Base-by-base conservation (phyloP, 2,888 invertebrate genomes). In the Osmoderma eremita region DNA sequence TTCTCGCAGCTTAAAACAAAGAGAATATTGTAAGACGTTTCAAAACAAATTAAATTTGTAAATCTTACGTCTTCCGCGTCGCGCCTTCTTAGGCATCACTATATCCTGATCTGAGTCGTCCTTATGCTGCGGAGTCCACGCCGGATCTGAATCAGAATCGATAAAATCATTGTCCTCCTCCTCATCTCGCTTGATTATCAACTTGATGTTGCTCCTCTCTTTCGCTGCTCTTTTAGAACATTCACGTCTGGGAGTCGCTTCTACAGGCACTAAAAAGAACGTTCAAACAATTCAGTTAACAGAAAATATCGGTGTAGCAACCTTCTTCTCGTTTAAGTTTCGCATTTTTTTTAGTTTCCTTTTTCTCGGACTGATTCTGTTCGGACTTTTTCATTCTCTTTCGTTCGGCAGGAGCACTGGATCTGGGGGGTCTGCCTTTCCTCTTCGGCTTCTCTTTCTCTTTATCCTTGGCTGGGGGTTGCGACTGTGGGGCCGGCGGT, bases 61-160 rank as follows among this genome's bases (percentile, higher is more conserved):
- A 18, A 17, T 41, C 63, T 63, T 53, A 63, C 63, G 51, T 54
- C 63, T 67, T 12, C 65, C 67, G 10, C 70, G 48, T 58, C 63
- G 62, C 10, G 65, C 65, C 48, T 62, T 68, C 30, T 62, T 83
- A 41, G 80, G 77, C 36, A 82, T 78, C 0, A 82, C 77, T 8
- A 82, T 79, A 15, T 83, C 83, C 8, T 81, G 83, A 3, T 73
- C 73, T 2, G 78, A 77, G 18, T 80, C 80, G 41, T 78, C 80
- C 73, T 86, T 87, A 38, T 86, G 86, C 69, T 86, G 85, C 6
- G 90, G 90, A n/a, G 88, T 90, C 90, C 90, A 91, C n/a, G 89
- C 90, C 6, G 90, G 90, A 84, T 91, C 90, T 6, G 88, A 87
- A 80, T 90, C 90, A 0, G 90, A 90, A 79, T 89, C 87, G 24